These are phyloP conservation scores for Mus pahari DNA, from an alignment of 2,113 vertebrate genomes.

Conservation along the genomic window DNA sequence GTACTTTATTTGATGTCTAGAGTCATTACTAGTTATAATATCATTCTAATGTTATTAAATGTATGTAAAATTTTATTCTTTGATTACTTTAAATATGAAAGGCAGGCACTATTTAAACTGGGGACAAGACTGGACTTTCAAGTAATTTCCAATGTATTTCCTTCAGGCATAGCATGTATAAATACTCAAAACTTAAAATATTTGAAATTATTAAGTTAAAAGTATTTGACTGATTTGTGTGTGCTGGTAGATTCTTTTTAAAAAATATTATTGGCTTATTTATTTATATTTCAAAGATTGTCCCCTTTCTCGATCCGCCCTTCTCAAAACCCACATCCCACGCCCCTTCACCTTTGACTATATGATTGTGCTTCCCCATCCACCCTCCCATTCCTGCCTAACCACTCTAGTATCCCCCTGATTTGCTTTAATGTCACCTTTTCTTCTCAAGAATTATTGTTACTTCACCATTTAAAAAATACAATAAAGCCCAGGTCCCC, in stretches of 20 bases:
- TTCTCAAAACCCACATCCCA: no score
- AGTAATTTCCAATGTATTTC: conserved; percentile 65
- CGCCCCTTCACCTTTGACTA: no score
- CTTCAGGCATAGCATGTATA: conserved; percentile 79
- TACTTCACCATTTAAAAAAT: conserved; percentile 70
- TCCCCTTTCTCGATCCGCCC: rapidly evolving
- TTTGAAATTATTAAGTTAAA: conserved; percentile 70
- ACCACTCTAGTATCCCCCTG: no score
- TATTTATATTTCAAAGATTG: no score
- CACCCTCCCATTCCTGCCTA: no score
- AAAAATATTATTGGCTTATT: no score
- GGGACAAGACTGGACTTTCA: conserved; percentile 65
- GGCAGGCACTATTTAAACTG: conserved; percentile 78
- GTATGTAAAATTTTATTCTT: conserved; percentile 81
- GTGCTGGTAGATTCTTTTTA: background rate
- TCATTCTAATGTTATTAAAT: conserved; percentile 75
- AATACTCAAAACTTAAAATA: conserved; percentile 70
- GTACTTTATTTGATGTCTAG: conserved; percentile 80
- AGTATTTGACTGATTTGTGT: conserved; percentile 67
- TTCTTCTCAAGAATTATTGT: conserved; percentile 60
- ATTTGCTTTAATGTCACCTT: conserved; percentile 52
- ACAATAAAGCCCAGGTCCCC: conserved; percentile 23
- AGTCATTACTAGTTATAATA: conserved; percentile 82
- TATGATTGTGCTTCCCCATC: no score
- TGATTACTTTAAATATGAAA: conserved; percentile 29